Evolutionary conservation across 1,140 invertebrate genomes (phyloP).

Genomic region (Portunus trituberculatus): DNA sequence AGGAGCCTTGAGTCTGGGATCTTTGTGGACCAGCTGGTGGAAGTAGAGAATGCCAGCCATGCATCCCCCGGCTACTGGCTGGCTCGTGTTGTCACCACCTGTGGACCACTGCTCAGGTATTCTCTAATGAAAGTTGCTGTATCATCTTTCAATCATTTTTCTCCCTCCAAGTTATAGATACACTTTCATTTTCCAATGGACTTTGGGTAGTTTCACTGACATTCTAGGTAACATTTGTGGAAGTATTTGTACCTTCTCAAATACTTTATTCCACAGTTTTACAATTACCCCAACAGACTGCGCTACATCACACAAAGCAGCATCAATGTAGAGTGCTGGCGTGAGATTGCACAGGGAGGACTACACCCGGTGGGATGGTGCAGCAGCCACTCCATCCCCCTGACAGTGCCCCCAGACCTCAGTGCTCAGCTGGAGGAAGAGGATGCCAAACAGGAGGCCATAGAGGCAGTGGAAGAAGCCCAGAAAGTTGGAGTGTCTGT

Average conservation of each 20-base stretch:
- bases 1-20: constrained; percentile 65
- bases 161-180: too few species aligned
- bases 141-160: too few species aligned
- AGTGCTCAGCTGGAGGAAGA: constrained; percentile 10
- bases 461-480: constrained; percentile 49
- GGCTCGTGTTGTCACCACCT: constrained; percentile 66
- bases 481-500: constrained; percentile 34
- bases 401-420: constrained; percentile 35
- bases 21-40: constrained; percentile 60
- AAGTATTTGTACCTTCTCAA: background rate
- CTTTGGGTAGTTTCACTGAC: background rate
- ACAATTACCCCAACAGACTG: constrained; percentile 34
- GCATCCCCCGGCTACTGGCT: constrained; percentile 53
- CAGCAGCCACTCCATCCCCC: constrained; percentile 31
- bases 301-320: constrained; percentile 52
- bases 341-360: constrained; percentile 27
- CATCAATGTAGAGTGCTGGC: constrained; percentile 53
- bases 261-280: background rate
- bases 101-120: constrained; percentile 67
- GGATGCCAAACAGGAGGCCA: constrained; percentile 31
- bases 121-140: too few species aligned
- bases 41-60: constrained; percentile 43
- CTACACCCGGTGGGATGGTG: constrained; percentile 61
- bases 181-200: background rate
- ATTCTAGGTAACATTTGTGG: background rate